Conservation (phyloP, 2,888 invertebrate genomes). For the Leptopilina myrica region DNA sequence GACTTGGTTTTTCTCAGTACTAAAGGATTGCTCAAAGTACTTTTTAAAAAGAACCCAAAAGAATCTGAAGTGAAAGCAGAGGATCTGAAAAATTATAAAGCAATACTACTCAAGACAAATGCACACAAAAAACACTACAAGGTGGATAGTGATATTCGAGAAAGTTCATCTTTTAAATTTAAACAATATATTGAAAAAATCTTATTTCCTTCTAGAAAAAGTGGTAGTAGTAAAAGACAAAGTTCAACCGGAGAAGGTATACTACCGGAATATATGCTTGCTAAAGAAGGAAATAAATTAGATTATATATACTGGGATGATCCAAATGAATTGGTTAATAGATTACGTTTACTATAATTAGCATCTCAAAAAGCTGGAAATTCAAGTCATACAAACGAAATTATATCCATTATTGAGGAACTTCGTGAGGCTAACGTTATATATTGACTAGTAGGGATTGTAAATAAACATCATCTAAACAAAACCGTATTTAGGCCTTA, state of each 20-base stretch:
- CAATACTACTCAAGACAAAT: not conserved
- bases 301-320: not conserved
- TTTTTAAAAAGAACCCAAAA: not conserved
- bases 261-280: not conserved
- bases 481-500: no score
- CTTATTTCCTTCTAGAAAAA: not conserved
- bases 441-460: no score
- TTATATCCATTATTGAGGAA: slow-evolving; percentile 40
- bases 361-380: slow-evolving; percentile 5
- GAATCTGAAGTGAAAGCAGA: not conserved
- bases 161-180: not conserved
- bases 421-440: not conserved
- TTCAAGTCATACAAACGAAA: slow-evolving; percentile 37
- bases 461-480: no score
- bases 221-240: not conserved
- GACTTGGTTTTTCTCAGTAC: not conserved
- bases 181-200: not conserved
- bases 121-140: slow-evolving; percentile 1
- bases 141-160: not conserved
- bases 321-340: slow-evolving; percentile 42
- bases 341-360: slow-evolving; percentile 18
- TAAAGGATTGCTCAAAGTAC: not conserved
- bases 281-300: slow-evolving; percentile 19
- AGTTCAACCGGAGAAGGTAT: not conserved
- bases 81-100: not conserved